Percentiles rank a stretch among this genome's conserved stretches.
phyloP scores from a whole-genome alignment of 2,888 invertebrate genomes.

The Drosophila tripunctata region DNA sequence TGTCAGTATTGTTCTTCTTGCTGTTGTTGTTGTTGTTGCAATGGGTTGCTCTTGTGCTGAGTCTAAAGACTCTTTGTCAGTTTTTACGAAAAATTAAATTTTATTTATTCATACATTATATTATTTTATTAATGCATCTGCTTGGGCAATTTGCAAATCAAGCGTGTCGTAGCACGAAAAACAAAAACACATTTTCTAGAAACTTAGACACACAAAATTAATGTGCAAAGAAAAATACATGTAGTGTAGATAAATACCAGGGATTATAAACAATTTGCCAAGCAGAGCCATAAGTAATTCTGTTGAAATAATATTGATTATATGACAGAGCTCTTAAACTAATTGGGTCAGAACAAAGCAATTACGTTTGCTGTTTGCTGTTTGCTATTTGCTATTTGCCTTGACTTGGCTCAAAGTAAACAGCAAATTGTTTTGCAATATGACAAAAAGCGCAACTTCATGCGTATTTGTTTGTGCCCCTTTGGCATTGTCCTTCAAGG shows the following conservation, averaged over 20 bases:
- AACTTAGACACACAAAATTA: conserved; percentile 7
- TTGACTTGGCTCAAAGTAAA: conserved; percentile 50
- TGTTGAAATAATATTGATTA: conserved; percentile 43
- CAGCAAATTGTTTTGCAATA: conserved; percentile 39
- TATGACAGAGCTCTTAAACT: conserved; percentile 48
- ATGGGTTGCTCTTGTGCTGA: conserved; percentile 17
- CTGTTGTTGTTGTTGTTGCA: conserved; percentile 3
- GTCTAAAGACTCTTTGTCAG: conserved; percentile 62
- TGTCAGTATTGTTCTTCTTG: conserved; percentile 6
- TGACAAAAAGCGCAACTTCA: conserved; percentile 67
- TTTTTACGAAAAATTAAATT: conserved; percentile 73
- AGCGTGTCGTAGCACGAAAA: conserved; percentile 23
- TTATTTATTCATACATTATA: conserved; percentile 71
- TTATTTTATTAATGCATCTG: conserved; percentile 61
- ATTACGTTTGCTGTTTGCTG: neutral
- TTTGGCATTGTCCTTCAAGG: conserved; percentile 25
- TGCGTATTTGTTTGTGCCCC: conserved; percentile 66
- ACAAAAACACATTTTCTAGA: conserved; percentile 1
- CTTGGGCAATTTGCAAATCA: conserved; percentile 47
- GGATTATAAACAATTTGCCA: conserved; percentile 7
- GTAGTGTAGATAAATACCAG: neutral
- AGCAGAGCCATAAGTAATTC: conserved; percentile 3
- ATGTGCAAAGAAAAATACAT: neutral
- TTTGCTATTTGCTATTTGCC: conserved; percentile 24
- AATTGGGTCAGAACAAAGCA: conserved; percentile 62